phyloP scores from a whole-genome alignment of 1,140 invertebrate genomes.

The Medauroidea extradentata region DNA sequence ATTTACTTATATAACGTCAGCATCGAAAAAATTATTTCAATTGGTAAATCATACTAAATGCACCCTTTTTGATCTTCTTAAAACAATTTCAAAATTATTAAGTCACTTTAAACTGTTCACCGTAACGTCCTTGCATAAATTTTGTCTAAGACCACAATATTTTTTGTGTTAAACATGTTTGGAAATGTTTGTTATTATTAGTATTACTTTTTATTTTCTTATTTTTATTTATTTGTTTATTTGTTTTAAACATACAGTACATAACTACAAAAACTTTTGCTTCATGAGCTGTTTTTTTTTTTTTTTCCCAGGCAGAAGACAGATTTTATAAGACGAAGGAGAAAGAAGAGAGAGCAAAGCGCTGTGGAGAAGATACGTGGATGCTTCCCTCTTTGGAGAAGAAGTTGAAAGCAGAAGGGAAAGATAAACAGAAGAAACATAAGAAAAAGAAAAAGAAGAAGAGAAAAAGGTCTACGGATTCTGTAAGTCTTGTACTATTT shows the following conservation, averaged over 20 bases:
- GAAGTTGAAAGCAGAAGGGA: slow-evolving; percentile 24
- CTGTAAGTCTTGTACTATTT: slow-evolving; percentile 11
- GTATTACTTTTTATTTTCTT: background rate
- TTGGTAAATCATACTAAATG: too few species aligned
- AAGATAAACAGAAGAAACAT: slow-evolving; percentile 31
- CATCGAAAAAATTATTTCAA: too few species aligned
- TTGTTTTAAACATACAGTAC: background rate
- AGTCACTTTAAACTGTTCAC: too few species aligned
- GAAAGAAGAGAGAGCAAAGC: slow-evolving; percentile 32
- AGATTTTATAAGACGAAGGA: slow-evolving; percentile 30
- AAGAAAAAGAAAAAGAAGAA: slow-evolving; percentile 32
- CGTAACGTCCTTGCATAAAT: too few species aligned
- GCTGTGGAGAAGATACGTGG: slow-evolving; percentile 42
- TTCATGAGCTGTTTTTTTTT: background rate
- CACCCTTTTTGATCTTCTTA: too few species aligned
- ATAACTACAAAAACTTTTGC: background rate
- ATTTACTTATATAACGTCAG: too few species aligned
- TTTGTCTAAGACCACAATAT: too few species aligned
- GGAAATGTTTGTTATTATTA: background rate
- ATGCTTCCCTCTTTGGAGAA: slow-evolving; percentile 42
- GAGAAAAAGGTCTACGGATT: slow-evolving; percentile 21
- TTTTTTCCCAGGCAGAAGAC: slow-evolving; percentile 30
- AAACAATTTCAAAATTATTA: too few species aligned
- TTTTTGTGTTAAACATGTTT: too few species aligned
- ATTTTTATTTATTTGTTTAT: background rate